These are phyloP conservation scores for Xerus rutilus DNA, from an alignment of 2,797 vertebrate genomes.

Conservation along the genomic window DNA sequence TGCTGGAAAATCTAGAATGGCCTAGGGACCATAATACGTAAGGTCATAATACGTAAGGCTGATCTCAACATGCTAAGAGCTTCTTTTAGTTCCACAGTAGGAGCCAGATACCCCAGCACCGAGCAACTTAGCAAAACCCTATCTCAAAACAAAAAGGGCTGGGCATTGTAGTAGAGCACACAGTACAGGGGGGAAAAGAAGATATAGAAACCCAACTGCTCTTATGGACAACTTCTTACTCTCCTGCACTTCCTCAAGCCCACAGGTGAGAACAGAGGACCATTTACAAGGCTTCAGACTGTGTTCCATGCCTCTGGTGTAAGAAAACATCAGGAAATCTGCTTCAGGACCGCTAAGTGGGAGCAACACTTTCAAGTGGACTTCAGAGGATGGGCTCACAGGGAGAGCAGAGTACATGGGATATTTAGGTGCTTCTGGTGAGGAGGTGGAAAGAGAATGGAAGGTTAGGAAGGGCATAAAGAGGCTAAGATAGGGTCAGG, in stretches of 20 bases:
- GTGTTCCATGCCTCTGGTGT: not conserved
- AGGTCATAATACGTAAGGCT: not conserved
- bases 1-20: not conserved
- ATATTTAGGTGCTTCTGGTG: too few relatives aligned
- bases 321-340: not conserved
- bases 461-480: not conserved
- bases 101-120: not conserved
- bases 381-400: not conserved
- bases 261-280: not conserved
- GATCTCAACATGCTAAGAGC: not conserved
- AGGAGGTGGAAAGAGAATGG: not conserved
- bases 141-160: too few relatives aligned
- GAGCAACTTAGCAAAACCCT: too few relatives aligned
- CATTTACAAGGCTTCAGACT: not conserved
- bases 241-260: not conserved
- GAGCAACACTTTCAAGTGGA: too few relatives aligned
- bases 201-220: not conserved
- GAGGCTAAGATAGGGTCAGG: not conserved
- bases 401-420: not conserved
- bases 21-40: not conserved
- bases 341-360: not conserved
- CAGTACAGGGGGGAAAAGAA: too few relatives aligned
- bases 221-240: not conserved
- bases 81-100: not conserved
- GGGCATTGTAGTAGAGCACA: too few relatives aligned